A percentile compares a stretch with the other conserved stretches of the same genome.
Evolutionary conservation across 2,888 invertebrate genomes (phyloP).

Genomic region (Phaedon cochleariae): DNA sequence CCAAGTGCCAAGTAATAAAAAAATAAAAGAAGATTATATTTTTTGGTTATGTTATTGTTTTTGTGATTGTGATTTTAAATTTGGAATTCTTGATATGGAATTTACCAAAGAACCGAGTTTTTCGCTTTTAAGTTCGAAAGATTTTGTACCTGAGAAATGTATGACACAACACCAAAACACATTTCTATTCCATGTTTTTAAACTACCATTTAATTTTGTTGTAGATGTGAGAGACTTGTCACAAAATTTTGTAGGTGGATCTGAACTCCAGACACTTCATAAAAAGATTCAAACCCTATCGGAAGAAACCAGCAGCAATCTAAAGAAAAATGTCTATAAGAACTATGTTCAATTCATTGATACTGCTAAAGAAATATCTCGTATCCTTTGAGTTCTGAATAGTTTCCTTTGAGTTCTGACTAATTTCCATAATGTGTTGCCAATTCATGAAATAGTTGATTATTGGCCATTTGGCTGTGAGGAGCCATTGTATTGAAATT

Average conservation of each 20-base stretch:
- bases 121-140: slow-evolving; percentile 70
- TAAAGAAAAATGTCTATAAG: slow-evolving; percentile 97
- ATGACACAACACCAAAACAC: no score
- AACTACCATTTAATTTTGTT: no score
- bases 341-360: slow-evolving; percentile 99
- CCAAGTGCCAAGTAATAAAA: no score
- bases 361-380: slow-evolving; percentile 97
- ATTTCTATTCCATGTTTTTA: no score
- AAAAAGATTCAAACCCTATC: slow-evolving; percentile 85
- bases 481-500: no score
- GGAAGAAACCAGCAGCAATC: slow-evolving; percentile 87
- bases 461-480: no score
- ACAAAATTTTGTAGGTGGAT: slow-evolving; percentile 85
- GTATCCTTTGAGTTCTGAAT: slow-evolving; percentile 63
- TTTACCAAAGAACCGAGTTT: slow-evolving; percentile 66
- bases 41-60: neutral
- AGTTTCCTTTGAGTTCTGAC: no score
- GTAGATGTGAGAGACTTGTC: slow-evolving; percentile 83
- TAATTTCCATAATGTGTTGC: no score
- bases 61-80: no score
- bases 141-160: slow-evolving; percentile 79
- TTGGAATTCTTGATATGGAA: slow-evolving; percentile 50
- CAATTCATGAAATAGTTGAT: no score
- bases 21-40: no score
- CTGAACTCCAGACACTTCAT: slow-evolving; percentile 82